Percentiles rank a stretch among this genome's conserved stretches.
These are phyloP conservation scores for Norana najaformis DNA, from an alignment of 2,888 invertebrate genomes.

Conservation along the genomic window DNA sequence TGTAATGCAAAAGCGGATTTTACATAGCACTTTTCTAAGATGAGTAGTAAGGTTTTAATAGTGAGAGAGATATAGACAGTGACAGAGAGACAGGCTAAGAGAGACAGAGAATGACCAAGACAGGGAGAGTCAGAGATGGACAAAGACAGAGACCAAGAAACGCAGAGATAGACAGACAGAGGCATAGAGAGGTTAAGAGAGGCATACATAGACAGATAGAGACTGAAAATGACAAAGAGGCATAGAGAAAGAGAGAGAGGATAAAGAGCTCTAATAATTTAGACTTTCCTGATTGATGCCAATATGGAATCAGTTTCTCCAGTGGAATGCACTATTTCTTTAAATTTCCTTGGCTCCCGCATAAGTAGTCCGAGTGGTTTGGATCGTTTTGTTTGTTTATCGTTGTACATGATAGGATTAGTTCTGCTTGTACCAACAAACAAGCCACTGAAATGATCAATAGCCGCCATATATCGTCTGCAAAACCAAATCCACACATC, in stretches of 20 bases:
- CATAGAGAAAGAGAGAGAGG: background rate
- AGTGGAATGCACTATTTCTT: background rate
- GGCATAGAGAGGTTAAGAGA: background rate
- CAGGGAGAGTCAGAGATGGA: background rate
- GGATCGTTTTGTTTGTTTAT: background rate
- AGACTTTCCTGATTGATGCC: background rate
- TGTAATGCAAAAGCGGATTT: no score
- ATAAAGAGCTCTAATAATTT: background rate
- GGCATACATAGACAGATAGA: background rate
- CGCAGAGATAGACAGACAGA: background rate
- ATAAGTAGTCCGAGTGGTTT: no score
- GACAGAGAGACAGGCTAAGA: background rate
- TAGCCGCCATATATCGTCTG: background rate
- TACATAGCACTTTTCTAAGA: no score
- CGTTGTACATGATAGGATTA: background rate
- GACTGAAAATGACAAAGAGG: background rate
- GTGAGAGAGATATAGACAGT: no score
- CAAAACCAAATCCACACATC: no score
- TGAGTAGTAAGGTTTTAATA: no score
- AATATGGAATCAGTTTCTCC: background rate
- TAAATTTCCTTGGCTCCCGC: background rate
- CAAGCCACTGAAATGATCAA: background rate
- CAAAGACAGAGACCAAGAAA: background rate
- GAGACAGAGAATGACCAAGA: background rate
- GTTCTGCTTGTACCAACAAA: background rate